Evolutionary conservation across 2,888 invertebrate genomes (phyloP).

Genomic region (Apodemia hepburni): DNA sequence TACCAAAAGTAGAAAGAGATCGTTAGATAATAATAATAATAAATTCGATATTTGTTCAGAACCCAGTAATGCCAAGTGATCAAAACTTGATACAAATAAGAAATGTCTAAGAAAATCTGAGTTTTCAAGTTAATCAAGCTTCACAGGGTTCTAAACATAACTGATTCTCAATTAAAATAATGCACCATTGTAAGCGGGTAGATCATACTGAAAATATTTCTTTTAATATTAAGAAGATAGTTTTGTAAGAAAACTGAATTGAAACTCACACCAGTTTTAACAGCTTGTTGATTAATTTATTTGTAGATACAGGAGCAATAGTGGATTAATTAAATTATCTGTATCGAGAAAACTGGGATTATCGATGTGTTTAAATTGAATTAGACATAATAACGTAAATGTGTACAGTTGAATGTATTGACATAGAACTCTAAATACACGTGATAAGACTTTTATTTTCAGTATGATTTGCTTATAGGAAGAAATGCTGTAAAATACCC

Average conservation of each 20-base stretch:
- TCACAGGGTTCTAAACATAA: too few relatives aligned
- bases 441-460: slow-evolving; percentile 18
- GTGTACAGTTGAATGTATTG: slow-evolving; percentile 16
- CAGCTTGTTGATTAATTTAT: slow-evolving; percentile 12
- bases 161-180: too few relatives aligned
- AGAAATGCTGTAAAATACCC: slow-evolving; percentile 24
- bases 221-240: slow-evolving; percentile 4
- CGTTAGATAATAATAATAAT: slow-evolving; percentile 16
- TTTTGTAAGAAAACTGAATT: slow-evolving; percentile 25
- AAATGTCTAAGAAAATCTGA: too few relatives aligned
- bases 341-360: slow-evolving; percentile 23
- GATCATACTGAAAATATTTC: too few relatives aligned
- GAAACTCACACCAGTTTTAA: slow-evolving; percentile 26
- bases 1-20: slow-evolving; percentile 27
- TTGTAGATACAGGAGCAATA: slow-evolving; percentile 33
- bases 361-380: slow-evolving; percentile 6
- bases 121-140: too few relatives aligned
- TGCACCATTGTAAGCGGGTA: too few relatives aligned
- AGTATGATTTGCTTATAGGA: slow-evolving; percentile 24
- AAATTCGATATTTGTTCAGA: not conserved
- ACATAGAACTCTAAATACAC: slow-evolving; percentile 20
- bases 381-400: slow-evolving; percentile 17
- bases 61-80: too few relatives aligned
- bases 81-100: too few relatives aligned
- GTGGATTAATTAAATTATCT: slow-evolving; percentile 31